Evolutionary conservation across 2,113 vertebrate species (phyloP).

Genomic region (Sander vitreus): DNA sequence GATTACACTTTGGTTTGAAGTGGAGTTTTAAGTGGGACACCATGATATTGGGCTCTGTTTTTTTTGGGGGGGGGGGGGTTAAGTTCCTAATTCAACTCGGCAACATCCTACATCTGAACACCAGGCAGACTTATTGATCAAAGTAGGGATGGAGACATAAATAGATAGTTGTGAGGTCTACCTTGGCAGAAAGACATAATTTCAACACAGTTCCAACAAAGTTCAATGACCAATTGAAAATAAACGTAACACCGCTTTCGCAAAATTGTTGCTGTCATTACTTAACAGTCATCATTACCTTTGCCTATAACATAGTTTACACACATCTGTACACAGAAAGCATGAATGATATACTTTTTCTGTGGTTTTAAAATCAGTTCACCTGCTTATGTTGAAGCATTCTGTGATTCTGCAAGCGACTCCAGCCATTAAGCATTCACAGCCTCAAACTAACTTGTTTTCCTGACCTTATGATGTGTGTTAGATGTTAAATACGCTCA

Average conservation of each 20-base stretch:
- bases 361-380: not conserved
- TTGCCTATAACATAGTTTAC: not conserved
- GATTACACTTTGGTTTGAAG: slow-evolving; percentile 80
- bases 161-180: slow-evolving; percentile 31
- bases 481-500: slow-evolving; percentile 44
- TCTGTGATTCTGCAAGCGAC: slow-evolving; percentile 36
- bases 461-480: slow-evolving; percentile 25
- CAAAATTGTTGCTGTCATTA: not conserved
- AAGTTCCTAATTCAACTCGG: slow-evolving; percentile 50
- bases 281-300: not conserved
- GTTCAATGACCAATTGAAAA: slow-evolving; percentile 14
- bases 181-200: slow-evolving; percentile 18
- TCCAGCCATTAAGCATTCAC: slow-evolving; percentile 15
- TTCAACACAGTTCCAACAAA: slow-evolving; percentile 6
- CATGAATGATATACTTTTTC: slow-evolving; percentile 17
- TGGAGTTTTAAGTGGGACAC: slow-evolving; percentile 80
- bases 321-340: slow-evolving; percentile 12
- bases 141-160: slow-evolving; percentile 41
- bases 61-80: slow-evolving; percentile 11
- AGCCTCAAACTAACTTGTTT: slow-evolving; percentile 15
- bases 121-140: slow-evolving; percentile 59
- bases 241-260: not conserved
- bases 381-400: slow-evolving; percentile 28
- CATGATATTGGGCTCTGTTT: slow-evolving; percentile 55
- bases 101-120: slow-evolving; percentile 54